These are phyloP conservation scores for Myzus persicae DNA, from an alignment of 1,140 invertebrate genomes.

Conservation along the genomic window DNA sequence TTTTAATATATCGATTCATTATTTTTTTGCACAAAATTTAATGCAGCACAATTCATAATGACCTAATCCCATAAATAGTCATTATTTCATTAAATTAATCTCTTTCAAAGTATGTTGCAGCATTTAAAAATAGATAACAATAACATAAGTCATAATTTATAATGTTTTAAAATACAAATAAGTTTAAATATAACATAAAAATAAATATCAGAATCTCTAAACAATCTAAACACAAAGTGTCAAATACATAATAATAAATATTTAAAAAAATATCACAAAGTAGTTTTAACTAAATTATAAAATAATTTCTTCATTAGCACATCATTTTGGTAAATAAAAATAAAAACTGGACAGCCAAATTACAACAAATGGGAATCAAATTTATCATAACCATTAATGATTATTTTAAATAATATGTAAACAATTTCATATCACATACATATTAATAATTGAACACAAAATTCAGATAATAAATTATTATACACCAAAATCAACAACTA, in stretches of 20 bases:
- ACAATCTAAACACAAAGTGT: slow-evolving; percentile 18
- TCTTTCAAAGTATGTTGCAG: neutral
- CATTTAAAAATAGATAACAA: neutral
- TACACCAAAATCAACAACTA: slow-evolving; percentile 1
- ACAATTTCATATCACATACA: neutral
- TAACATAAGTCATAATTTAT: slow-evolving; percentile 18
- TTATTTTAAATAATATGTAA: neutral
- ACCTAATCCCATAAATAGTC: neutral
- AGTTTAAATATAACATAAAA: neutral
- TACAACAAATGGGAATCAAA: neutral
- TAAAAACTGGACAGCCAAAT: slow-evolving; percentile 15
- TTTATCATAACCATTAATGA: neutral
- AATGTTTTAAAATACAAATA: neutral
- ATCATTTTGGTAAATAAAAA: slow-evolving; percentile 8
- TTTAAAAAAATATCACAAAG: slow-evolving; percentile 47
- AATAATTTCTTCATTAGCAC: slow-evolving; percentile 30
- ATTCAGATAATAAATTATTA: neutral
- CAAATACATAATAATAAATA: slow-evolving; percentile 36
- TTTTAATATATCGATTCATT: too few relatives aligned
- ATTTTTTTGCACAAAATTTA: neutral
- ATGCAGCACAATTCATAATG: neutral
- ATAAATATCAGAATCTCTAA: neutral
- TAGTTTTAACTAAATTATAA: slow-evolving; percentile 35
- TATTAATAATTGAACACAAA: slow-evolving; percentile 21
- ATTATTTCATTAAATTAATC: neutral